These are phyloP conservation scores for Empidonax traillii DNA, from an alignment of 2,113 vertebrate species.

Conservation along the genomic window DNA sequence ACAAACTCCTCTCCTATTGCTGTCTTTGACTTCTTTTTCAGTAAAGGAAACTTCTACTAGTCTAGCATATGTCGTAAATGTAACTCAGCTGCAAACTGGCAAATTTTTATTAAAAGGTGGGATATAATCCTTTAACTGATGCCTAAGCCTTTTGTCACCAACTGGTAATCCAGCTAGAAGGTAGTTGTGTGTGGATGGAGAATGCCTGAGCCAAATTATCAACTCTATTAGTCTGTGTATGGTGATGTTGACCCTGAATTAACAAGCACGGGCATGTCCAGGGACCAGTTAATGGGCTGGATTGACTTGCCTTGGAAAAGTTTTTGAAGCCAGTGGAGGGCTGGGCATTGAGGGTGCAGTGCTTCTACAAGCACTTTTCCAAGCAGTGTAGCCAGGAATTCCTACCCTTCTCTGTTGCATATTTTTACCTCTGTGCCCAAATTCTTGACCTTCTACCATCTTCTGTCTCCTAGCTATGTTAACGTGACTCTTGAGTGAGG, in stretches of 20 bases:
- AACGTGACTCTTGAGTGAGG: background rate
- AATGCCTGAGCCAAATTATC: background rate
- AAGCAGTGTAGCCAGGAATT: background rate
- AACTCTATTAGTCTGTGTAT: background rate
- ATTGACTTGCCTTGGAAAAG: background rate
- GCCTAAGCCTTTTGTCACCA: background rate
- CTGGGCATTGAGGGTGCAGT: accelerated
- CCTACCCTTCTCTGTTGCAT: background rate
- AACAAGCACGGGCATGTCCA: background rate
- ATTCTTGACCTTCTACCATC: background rate
- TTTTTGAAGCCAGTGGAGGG: background rate
- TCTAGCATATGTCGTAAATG: background rate
- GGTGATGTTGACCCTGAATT: background rate
- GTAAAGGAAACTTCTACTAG: background rate
- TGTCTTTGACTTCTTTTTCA: background rate
- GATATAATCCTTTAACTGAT: background rate
- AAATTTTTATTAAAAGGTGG: background rate
- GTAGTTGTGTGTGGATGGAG: background rate
- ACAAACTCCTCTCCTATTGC: background rate
- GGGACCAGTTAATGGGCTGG: background rate
- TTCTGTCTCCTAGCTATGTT: background rate
- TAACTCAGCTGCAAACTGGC: background rate
- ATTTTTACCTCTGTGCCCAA: background rate
- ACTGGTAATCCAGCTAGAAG: background rate
- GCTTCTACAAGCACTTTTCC: background rate